Evolutionary conservation across 64 coral and sea anemone genomes (phyloP), one percentile per base, ranked within the genome.

Genomic region (Montipora efflorescens): DNA sequence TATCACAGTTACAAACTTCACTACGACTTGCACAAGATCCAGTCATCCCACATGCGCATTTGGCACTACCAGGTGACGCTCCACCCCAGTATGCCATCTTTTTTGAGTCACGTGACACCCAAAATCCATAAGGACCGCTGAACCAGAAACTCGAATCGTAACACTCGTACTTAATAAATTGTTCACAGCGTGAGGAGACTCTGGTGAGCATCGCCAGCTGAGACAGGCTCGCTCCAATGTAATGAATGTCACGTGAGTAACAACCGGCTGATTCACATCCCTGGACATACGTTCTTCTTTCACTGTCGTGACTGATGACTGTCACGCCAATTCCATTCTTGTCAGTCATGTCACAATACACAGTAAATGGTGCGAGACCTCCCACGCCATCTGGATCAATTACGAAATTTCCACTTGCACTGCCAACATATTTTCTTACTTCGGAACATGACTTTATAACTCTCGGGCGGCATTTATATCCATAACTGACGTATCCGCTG

Each of bases 291-390:
- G 58, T 83, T 67, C 61, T 67, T 3, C 59, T 83, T 1, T 83
- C 81, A 68, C 58, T 83, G 59, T 83, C 59, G 81, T 83, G 81
- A 83, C 81, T 83, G 5, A 83, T 67, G 14, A 83, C 59, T 47
- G 81, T 83, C 59, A 83, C 81, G 15, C 81, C 81, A 83, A 83
- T 14, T 19, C 81, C 81, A 22, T 47, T 45, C 14, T 83, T 83
- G 23, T 44, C 81, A 83, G 13, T 83, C 81, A 83, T 83, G 13
- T 83, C 28, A 67, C 81, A 83, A 3, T 45, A 67, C 3, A 67
- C 81, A 47, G 58, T 47, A 68, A 83, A 68, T 47, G 81, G 36
- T 67, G 59, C 23, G 4, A 83, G 25, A 7, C 58, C 58, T 67
- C 81, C 61, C 28, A 8, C 59, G 7, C 58, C 81, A 83, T 68